A percentile compares a stretch with the other conserved stretches of the same genome.
These are phyloP conservation scores for Drosophila bocki DNA, from an alignment of 1,140 invertebrate species.

Conservation along the genomic window DNA sequence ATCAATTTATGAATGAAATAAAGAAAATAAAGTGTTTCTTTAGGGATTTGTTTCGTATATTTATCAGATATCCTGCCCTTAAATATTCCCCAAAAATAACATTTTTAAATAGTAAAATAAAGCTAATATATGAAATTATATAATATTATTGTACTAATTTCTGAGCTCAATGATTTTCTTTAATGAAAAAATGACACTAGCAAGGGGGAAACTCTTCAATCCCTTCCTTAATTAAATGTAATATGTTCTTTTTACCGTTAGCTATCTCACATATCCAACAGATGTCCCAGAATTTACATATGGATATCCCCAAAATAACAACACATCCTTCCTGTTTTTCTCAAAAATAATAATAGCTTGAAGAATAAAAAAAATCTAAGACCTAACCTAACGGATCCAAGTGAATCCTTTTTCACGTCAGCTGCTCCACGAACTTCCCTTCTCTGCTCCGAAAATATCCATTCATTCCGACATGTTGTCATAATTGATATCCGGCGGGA, in stretches of 20 bases:
- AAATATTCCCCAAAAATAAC: no score
- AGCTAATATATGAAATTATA: no score
- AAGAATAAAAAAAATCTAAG: slow-evolving; percentile 20
- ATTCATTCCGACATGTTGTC: slow-evolving; percentile 52
- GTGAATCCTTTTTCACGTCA: slow-evolving; percentile 62
- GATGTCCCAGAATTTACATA: slow-evolving; percentile 33
- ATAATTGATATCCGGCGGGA: slow-evolving; percentile 72
- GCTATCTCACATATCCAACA: slow-evolving; percentile 8
- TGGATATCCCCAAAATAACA: slow-evolving; percentile 10
- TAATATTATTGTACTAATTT: no score
- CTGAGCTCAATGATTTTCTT: fast-evolving
- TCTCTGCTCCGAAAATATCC: not conserved
- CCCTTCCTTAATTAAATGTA: not conserved
- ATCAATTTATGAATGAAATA: not conserved
- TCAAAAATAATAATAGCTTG: not conserved
- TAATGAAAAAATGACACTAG: no score
- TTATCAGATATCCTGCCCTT: no score
- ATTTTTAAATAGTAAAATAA: no score
- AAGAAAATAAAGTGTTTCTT: no score
- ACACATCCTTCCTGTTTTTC: slow-evolving; percentile 23
- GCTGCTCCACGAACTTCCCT: slow-evolving; percentile 37
- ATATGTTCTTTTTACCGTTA: not conserved
- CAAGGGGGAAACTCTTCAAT: not conserved
- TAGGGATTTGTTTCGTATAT: no score
- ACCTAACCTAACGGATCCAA: slow-evolving; percentile 65